These are phyloP conservation scores for Morus bassanus DNA, from an alignment of 2,797 vertebrate genomes.

Conservation along the genomic window DNA sequence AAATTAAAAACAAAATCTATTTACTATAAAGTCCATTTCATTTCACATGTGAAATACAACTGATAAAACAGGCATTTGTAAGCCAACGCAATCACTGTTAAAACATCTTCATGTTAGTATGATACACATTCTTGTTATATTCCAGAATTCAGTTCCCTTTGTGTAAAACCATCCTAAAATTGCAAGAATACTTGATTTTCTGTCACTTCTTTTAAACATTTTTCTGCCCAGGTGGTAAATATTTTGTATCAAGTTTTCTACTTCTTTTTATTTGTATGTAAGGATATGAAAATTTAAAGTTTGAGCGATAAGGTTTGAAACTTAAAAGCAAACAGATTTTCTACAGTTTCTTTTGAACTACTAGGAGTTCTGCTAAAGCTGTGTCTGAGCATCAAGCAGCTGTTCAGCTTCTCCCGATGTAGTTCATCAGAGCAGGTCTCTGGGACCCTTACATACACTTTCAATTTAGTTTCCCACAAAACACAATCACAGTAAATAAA, in stretches of 20 bases:
- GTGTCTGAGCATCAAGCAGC: not conserved
- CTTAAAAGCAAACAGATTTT: constrained; percentile 23
- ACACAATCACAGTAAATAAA: not conserved
- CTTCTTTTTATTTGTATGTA: not conserved
- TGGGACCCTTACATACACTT: constrained; percentile 17
- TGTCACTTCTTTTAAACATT: not conserved
- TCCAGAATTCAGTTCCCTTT: constrained; percentile 28
- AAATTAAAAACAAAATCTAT: constrained; percentile 47
- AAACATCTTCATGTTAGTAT: constrained; percentile 43
- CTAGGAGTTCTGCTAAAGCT: constrained; percentile 28
- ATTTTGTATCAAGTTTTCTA: constrained; percentile 10
- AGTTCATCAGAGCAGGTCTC: constrained; percentile 39
- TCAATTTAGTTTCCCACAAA: constrained; percentile 29
- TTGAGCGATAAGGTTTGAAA: not conserved
- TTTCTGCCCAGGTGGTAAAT: not conserved
- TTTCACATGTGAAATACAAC: constrained; percentile 40
- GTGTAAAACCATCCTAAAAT: constrained; percentile 9
- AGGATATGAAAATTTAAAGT: not conserved
- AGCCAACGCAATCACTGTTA: constrained; percentile 54
- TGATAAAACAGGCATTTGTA: constrained; percentile 19
- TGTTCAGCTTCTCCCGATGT: constrained; percentile 45
- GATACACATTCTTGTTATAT: constrained; percentile 18
- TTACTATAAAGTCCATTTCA: constrained; percentile 62
- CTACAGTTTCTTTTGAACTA: not conserved
- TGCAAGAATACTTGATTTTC: not conserved